These are phyloP conservation scores for Sylvicapra grimmia DNA, from an alignment of 2,113 vertebrate genomes.

Conservation along the genomic window DNA sequence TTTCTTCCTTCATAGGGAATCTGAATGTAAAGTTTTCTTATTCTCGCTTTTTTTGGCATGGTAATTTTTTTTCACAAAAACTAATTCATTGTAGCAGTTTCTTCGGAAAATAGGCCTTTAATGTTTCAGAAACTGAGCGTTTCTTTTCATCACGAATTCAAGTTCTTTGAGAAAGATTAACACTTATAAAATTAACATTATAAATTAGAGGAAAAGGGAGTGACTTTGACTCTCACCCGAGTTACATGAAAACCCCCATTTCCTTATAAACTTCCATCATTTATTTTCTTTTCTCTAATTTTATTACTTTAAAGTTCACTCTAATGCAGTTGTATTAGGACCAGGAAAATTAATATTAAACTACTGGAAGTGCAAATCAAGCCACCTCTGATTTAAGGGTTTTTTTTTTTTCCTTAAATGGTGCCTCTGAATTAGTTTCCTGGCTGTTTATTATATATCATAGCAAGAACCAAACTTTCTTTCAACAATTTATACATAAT, in stretches of 20 bases:
- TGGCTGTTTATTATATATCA: conserved; percentile 6
- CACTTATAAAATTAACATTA: conserved; percentile 57
- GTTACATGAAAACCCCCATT: conserved; percentile 48
- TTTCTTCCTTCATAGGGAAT: not conserved
- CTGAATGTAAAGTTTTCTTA: not conserved
- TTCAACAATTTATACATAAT: conserved; percentile 9
- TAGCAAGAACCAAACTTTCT: conserved; percentile 35
- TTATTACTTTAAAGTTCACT: conserved; percentile 56
- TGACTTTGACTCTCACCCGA: conserved; percentile 31
- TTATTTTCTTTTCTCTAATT: conserved; percentile 70
- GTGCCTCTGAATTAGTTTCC: not conserved
- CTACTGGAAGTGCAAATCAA: conserved; percentile 65
- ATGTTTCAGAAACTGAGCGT: conserved; percentile 24
- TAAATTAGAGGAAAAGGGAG: conserved; percentile 43
- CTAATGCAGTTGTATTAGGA: conserved; percentile 51
- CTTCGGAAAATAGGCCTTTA: conserved; percentile 28
- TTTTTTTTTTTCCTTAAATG: not conserved
- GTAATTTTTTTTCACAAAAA: not conserved
- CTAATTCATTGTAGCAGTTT: not conserved
- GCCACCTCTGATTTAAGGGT: not conserved
- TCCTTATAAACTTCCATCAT: conserved; percentile 64
- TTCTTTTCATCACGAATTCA: conserved; percentile 47
- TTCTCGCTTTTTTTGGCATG: not conserved
- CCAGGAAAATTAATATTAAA: conserved; percentile 64
- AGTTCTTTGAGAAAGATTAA: conserved; percentile 45